Base-by-base conservation (phyloP, 1,140 invertebrate genomes). In the Oryzaephilus surinamensis region DNA sequence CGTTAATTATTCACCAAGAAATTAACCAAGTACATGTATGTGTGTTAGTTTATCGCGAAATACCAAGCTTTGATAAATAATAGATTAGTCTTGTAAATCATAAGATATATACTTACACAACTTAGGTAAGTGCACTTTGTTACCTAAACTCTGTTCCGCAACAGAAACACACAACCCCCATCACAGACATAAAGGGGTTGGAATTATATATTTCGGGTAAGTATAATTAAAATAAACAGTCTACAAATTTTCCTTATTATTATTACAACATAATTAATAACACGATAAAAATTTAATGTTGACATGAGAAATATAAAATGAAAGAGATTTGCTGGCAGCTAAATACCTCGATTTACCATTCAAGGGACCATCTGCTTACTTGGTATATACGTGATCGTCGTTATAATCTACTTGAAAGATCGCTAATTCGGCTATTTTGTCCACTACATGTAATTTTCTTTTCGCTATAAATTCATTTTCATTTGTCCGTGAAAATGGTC, bases 341-440 rank as follows among this genome's bases (percentile, higher is more conserved):
- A n/a, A n/a, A n/a, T n/a, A n/a, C n/a, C n/a, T n/a, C n/a, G n/a
- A n/a, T n/a, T n/a, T n/a, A n/a, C n/a, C n/a, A n/a, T n/a, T n/a
- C n/a, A n/a, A n/a, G n/a, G n/a, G n/a, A n/a, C 41, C 49, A 46
- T 48, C 49, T 40, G 39, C 28, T 34, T 45, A 18, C 13, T 30
- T n/a, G n/a, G n/a, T n/a, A n/a, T n/a, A 39, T 33, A 55, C 50
- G 53, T 55, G 53, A 48, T 48, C 40, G 15, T 41, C 36, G 42
- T 48, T 29, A 50, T 51, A 56, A 53, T 54, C 45, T 46, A 41
- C 26, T n/a, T 51, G 47, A 48, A 56, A 50, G 50, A 54, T 49
- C 42, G 51, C 50, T 56, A 56, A 56, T 56, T 54, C 50, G 45
- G 41, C 54, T 45, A 54, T 56, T 56, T 54, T 52, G 54, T 54